Base-by-base conservation (phyloP, 2,888 invertebrate genomes). In the Dynastes maya region DNA sequence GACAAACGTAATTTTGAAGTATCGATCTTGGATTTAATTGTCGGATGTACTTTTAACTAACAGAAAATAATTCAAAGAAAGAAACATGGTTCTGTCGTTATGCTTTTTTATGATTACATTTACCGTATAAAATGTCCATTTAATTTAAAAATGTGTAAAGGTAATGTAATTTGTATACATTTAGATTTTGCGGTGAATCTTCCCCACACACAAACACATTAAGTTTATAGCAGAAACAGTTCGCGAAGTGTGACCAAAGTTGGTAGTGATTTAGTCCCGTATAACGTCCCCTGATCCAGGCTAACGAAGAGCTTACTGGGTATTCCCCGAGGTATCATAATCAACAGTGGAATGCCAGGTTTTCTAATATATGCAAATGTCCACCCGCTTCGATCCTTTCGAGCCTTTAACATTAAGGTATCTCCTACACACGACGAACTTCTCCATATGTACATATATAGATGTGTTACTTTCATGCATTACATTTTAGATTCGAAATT, bases 301-400 rank as follows among this genome's bases (percentile, higher is more conserved):
- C 81, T 82, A 82, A 82, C 80, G 79, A 80, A 78, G 80, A 81
- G 81, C 83, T 83, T 82, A 82, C 81, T 80, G 80, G 82, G 82
- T 82, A 84, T 83, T 85, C 85, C 84, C 85, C 68, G 79, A 85
- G 84, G 85, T 84, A 84, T 84, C 85, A 83, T 85, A 85, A 84
- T 84, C 84, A 83, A 83, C 82, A 82, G 79, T 70, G 80, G 80
- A 80, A 80, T 80, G 80, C 81, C 80, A 83, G 82, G 84, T 84
- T 84, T 84, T 83, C 83, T 85, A 85, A 85, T 85, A 81, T 84
- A 85, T 85, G 85, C 85, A 85, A 85, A 85, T 84, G 85, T 83
- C 83, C 83, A 79, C 71, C 51, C 61, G 63, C 64, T 74, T 71
- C 74, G 65, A 76, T 68, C 68, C 68, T 68, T 68, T 51, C 51